Evolutionary conservation across 2,888 invertebrate genomes (phyloP), one percentile per base, ranked within the genome.

Genomic region (Leistus spinibarbis): DNA sequence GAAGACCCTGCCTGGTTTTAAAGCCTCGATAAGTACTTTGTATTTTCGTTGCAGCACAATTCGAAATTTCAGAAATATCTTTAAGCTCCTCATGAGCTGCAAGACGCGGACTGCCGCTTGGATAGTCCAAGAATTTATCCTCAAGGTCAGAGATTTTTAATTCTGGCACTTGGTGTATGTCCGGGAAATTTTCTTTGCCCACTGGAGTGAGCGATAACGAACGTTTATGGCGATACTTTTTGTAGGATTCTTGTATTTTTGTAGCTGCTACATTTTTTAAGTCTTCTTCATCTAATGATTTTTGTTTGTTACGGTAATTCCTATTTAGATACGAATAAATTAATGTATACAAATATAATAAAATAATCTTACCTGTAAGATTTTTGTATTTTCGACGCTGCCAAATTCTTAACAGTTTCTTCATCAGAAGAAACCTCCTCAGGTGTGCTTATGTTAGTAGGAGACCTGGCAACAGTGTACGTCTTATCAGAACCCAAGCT

Each of bases 11-110:
- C 1, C 78, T 70, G n/a, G 73, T 75, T 53, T 70, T 69, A 62
- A 77, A 77, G 1, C 78, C 77, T 19, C 78, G 68, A 77, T 78
- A 79, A 17, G 71, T 56, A 23, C 78, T 79, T 69, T 79, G 78
- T 20, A 79, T 79, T 71, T 78, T 79, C 13, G 78, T 77, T 7
- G 78, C 78, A 19, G 54, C 56, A 54, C 20, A 9, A 40, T 72
- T 56, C 10, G 63, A 22, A 23, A 71, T 71, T 16, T 71, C 71
- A 1, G 64, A 71, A 3, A 64, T 71, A 20, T 72, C 72, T 56
- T 66, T 72, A 5, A 72, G 20, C 24, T 72, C 65, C 9, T 66
- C 72, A 27, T 22, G 27, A 16, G 54, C 17, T 20, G 23, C n/a
- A 13, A 10, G 20, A 19, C 60, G 16, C 1, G 20, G 17, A n/a